Evolutionary conservation across 2,113 vertebrate genomes (phyloP).

Genomic region (sheep (Ovis aries)): ARS-UI_Ramb_v3.0 NC_056080.1:62214501-62215000

Average conservation of each 20-base stretch:
- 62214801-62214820: not conserved
- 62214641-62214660: no score
- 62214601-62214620: no score
- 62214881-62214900: not conserved
- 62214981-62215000: not conserved
- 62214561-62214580: no score
- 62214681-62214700: not conserved
- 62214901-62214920: not conserved
- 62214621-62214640: no score
- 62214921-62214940: not conserved
- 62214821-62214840: not conserved
- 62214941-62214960: not conserved
- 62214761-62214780: not conserved
- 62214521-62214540: not conserved
- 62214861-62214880: not conserved
- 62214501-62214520: conserved; percentile 1
- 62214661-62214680: not conserved
- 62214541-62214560: not conserved
- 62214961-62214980: not conserved
- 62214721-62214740: conserved; percentile 9
- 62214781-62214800: not conserved
- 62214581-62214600: no score
- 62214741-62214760: not conserved
- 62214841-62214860: not conserved
- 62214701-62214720: not conserved